Conservation (phyloP, 2,113 vertebrate genomes). For the Macaca nemestrina region DNA sequence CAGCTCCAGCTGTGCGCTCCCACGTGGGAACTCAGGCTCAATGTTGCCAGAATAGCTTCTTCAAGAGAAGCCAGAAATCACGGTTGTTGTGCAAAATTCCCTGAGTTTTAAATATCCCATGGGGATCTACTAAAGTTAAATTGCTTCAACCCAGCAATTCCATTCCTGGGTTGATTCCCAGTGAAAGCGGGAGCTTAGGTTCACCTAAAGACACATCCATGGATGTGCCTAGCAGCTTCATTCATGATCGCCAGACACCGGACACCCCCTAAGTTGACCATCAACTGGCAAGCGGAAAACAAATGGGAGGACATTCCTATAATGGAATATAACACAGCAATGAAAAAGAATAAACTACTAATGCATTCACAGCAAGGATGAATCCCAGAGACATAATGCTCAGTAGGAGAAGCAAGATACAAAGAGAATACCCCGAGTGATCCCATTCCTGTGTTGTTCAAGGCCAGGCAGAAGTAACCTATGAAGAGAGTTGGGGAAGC, state of each 20-base stretch:
- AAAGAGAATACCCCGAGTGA: rapidly evolving
- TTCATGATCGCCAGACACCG: background rate
- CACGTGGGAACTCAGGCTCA: rapidly evolving
- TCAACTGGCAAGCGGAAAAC: background rate
- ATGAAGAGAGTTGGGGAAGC: background rate
- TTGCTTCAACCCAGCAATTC: background rate
- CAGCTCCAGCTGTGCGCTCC: background rate
- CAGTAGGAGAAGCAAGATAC: background rate
- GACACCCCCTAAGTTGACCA: background rate
- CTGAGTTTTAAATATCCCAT: background rate
- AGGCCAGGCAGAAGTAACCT: background rate
- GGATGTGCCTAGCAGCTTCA: background rate
- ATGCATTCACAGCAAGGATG: background rate
- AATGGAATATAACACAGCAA: background rate
- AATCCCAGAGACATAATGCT: background rate
- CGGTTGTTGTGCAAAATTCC: background rate
- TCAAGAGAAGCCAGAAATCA: background rate
- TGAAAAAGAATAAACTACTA: background rate
- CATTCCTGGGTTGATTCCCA: background rate
- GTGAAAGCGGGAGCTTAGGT: background rate
- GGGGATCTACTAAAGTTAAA: background rate
- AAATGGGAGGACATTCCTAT: background rate
- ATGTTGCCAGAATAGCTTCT: background rate
- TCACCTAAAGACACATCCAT: background rate
- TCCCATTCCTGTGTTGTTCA: background rate